Percentiles rank a stretch among this genome's conserved stretches.
phyloP scores from a whole-genome alignment of 1,140 invertebrate species.

The Ctenoplectra terminalis region DNA sequence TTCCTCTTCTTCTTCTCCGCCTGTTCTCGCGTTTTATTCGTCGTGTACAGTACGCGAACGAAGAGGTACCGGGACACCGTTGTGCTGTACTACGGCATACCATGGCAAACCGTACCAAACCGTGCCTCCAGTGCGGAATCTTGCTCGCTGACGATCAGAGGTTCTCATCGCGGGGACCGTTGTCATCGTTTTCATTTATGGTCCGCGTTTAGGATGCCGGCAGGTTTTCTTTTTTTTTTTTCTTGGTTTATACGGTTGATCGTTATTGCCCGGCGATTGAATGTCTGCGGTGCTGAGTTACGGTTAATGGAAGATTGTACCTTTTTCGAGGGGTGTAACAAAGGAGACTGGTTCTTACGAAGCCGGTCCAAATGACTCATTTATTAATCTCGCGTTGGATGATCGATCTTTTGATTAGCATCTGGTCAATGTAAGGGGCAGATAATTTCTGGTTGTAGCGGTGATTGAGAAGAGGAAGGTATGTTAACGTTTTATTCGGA shows the following conservation, averaged over 20 bases:
- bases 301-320: not conserved
- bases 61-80: slow-evolving; percentile 56
- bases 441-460: no score
- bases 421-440: no score
- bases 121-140: slow-evolving; percentile 66
- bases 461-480: no score
- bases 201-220: no score
- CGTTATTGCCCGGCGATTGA: not conserved
- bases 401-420: no score
- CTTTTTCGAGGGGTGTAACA: not conserved
- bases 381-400: not conserved
- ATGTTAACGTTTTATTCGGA: no score
- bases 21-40: slow-evolving; percentile 47
- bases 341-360: not conserved
- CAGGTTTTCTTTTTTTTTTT: not conserved
- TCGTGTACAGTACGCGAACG: slow-evolving; percentile 49
- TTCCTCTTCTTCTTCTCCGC: not conserved
- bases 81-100: slow-evolving; percentile 52
- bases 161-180: slow-evolving; percentile 53
- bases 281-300: not conserved
- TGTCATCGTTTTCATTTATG: no score
- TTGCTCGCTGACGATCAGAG: slow-evolving; percentile 66
- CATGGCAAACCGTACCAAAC: slow-evolving; percentile 62
- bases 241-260: not conserved
- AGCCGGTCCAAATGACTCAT: not conserved